Evolutionary conservation across 2,888 invertebrate species (phyloP), one percentile per base, ranked within the genome.

Genomic region (Synergus gifuensis): DNA sequence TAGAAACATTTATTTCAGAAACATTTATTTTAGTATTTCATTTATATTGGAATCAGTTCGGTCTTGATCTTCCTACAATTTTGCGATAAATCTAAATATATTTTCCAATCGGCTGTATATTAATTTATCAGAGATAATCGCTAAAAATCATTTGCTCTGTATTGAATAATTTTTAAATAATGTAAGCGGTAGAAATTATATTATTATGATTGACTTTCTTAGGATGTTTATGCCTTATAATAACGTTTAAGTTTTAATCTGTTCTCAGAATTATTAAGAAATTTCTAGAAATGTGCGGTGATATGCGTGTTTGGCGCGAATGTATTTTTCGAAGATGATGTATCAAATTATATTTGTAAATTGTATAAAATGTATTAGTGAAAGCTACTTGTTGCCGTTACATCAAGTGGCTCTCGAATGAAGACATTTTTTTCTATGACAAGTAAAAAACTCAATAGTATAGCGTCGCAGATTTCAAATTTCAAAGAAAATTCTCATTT

Each of bases 341-440:
- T 89, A 90, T 90, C 86, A 89, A 90, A 90, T 89, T 88, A 91
- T 91, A 90, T 88, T 90, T 92, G 90, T 92, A 91, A 91, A 91
- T 90, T 92, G 87, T 90, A 90, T 5, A 89, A 91, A 88, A 89
- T 88, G 89, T 88, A 87, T 85, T 28, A 69, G 49, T 49, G 36
- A 49, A 69, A 28, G 22, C 14, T 16, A 28, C 9, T 66, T n/a
- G n/a, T 54, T 16, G 49, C 28, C 54, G 73, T 16, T 73, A 54
- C 36, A 54, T 40, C 49, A 28, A 49, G 36, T 36, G 28, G 54
- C 16, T 73, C 18, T 60, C 22, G 14, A 60, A 22, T 28, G 60
- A 54, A 49, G 16, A 49, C 22, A n/a, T 73, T 49, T 73, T 73
- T 73, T 73, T n/a, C 14, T 54, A 49, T 49, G n/a, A 28, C 14